phyloP scores from a whole-genome alignment of 2,888 invertebrate species.

The Pedicia rivosa region DNA sequence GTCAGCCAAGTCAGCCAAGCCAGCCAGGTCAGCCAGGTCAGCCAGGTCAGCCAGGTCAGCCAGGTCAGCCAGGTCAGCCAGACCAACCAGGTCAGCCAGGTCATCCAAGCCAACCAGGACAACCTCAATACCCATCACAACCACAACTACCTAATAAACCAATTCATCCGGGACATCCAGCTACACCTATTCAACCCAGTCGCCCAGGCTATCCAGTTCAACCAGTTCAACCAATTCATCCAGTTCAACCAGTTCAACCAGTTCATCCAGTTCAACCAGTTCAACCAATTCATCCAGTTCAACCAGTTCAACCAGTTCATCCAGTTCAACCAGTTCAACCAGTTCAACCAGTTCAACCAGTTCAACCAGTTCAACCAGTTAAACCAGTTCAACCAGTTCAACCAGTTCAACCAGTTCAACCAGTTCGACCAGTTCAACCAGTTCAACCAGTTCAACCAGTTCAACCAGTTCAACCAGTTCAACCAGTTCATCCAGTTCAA shows the following conservation, averaged over 20 bases:
- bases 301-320: background rate
- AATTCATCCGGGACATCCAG: too few species aligned
- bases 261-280: conserved; percentile 15
- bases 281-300: conserved; percentile 16
- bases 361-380: conserved; percentile 26
- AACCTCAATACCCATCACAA: conserved; percentile 16
- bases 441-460: conserved; percentile 28
- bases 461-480: too few species aligned
- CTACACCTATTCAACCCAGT: too few species aligned
- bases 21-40: conserved; percentile 15
- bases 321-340: conserved; percentile 16
- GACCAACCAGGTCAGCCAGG: conserved; percentile 24
- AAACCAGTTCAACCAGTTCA: conserved; percentile 35
- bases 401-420: conserved; percentile 21
- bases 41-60: too few species aligned
- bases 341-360: conserved; percentile 12
- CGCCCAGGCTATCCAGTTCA: conserved; percentile 17
- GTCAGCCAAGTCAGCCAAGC: conserved; percentile 15
- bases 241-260: conserved; percentile 12
- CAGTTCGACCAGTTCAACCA: conserved; percentile 15
- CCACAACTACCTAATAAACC: conserved; percentile 12
- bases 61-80: conserved; percentile 36
- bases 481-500: conserved; percentile 12
- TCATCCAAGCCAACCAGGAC: conserved; percentile 13
- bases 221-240: conserved; percentile 14